Percentiles rank a stretch among this genome's conserved stretches.
phyloP scores from a whole-genome alignment of 35 echinoderm and acorn worm species.

The Strongylocentrotus purpuratus region DNA sequence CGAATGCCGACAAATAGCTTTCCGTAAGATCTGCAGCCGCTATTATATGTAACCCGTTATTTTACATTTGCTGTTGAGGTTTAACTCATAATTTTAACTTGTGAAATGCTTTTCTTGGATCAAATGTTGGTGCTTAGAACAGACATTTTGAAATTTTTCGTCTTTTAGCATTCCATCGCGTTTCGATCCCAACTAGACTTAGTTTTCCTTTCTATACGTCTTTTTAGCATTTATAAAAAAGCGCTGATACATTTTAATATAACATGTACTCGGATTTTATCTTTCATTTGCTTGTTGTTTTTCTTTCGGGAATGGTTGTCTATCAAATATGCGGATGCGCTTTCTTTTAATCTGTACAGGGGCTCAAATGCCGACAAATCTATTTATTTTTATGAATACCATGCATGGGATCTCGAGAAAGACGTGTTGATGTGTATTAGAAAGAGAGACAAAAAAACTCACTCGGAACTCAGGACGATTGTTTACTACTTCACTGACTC shows the following conservation, averaged over 20 bases:
- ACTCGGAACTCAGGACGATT: constrained; percentile 9
- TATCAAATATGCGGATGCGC: background rate
- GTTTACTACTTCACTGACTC: background rate
- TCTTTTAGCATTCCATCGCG: background rate
- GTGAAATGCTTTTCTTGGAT: background rate
- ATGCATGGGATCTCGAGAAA: background rate
- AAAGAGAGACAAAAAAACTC: background rate
- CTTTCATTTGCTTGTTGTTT: background rate
- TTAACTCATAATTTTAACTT: too few relatives aligned
- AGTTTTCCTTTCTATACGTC: background rate
- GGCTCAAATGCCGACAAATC: background rate
- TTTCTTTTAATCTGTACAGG: constrained; percentile 4
- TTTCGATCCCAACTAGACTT: too few relatives aligned
- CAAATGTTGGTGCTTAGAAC: background rate
- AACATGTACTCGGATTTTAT: background rate
- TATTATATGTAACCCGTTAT: too few relatives aligned
- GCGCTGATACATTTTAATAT: background rate
- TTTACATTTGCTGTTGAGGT: too few relatives aligned
- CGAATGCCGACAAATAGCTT: too few relatives aligned
- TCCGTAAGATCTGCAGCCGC: too few relatives aligned
- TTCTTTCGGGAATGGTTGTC: background rate
- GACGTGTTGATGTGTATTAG: background rate
- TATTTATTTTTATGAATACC: background rate
- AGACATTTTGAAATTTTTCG: background rate
- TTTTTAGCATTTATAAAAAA: background rate